Percentiles rank a stretch among this genome's conserved stretches.
Conservation (phyloP, 2,888 invertebrate species). For the Chromoteleia sp. region DNA sequence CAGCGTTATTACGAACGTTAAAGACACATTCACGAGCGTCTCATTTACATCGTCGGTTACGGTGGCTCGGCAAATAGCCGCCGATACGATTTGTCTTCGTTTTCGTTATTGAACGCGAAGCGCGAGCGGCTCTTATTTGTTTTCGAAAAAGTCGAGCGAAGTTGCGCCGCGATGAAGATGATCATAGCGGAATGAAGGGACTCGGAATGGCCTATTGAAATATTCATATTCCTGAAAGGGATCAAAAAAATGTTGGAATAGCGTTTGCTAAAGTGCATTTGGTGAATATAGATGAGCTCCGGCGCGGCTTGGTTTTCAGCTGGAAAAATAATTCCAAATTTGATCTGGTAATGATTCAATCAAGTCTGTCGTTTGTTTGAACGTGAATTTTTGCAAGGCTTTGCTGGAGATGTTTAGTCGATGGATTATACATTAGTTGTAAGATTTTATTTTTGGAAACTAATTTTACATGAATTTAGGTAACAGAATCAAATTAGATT, state of each 20-base stretch:
- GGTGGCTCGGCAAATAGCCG: conserved; percentile 21
- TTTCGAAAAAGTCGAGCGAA: conserved; percentile 28
- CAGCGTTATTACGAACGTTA: conserved; percentile 41
- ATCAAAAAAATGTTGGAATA: conserved; percentile 38
- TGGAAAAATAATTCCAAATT: conserved; percentile 51
- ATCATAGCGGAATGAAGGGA: conserved; percentile 4
- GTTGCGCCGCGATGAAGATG: conserved; percentile 8
- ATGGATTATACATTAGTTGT: no score
- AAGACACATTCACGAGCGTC: conserved; percentile 29
- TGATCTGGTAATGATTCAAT: conserved; percentile 43
- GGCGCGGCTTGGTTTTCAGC: conserved; percentile 20
- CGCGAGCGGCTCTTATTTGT: conserved; percentile 36
- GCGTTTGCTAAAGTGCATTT: conserved; percentile 50
- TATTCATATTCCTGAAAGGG: conserved; percentile 59
- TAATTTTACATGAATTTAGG: no score
- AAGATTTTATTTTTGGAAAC: no score
- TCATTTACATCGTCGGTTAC: conserved; percentile 36
- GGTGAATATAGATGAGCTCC: conserved; percentile 51
- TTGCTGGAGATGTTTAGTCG: no score
- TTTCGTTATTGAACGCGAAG: conserved; percentile 39
- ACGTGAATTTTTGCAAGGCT: no score
- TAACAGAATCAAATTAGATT: no score
- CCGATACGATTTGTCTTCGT: conserved; percentile 41
- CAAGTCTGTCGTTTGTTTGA: conserved; percentile 27
- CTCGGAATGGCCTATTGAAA: conserved; percentile 60